A percentile compares a stretch with the other conserved stretches of the same genome.
Evolutionary conservation across 2,113 vertebrate genomes (phyloP).

Genomic region (Falcunculus frontatus): DNA sequence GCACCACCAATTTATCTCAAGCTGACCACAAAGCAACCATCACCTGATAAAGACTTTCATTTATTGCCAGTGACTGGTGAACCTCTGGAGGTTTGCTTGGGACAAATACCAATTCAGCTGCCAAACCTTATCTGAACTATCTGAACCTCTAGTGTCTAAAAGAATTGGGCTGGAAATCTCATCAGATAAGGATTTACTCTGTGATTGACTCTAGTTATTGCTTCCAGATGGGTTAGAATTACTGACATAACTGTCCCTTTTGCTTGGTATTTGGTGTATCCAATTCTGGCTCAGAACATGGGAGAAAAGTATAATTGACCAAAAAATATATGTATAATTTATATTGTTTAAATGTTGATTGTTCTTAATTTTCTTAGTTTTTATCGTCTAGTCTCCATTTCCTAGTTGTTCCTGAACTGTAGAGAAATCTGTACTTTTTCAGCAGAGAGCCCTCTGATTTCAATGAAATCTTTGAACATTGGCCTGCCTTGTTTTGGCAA

Average conservation of each 20-base stretch:
- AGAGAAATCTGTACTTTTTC: not conserved
- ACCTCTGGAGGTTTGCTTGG: slow-evolving; percentile 43
- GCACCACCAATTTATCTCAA: slow-evolving; percentile 54
- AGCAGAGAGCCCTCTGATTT: not conserved
- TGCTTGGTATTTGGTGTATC: not conserved
- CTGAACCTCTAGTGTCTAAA: slow-evolving; percentile 34
- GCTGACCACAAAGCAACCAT: slow-evolving; percentile 45
- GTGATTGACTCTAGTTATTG: slow-evolving; percentile 48
- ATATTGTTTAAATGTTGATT: not conserved
- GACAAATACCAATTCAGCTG: slow-evolving; percentile 59
- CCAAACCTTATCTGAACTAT: slow-evolving; percentile 64
- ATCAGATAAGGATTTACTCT: slow-evolving; percentile 60
- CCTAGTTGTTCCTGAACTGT: not conserved
- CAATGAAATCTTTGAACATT: not conserved
- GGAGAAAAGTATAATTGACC: not conserved
- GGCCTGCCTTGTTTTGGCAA: not conserved
- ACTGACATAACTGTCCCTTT: slow-evolving; percentile 5
- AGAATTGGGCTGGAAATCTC: slow-evolving; percentile 58
- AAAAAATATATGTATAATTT: not conserved
- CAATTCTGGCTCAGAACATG: not conserved
- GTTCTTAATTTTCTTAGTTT: not conserved
- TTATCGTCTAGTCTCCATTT: not conserved
- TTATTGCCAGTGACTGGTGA: slow-evolving; percentile 53
- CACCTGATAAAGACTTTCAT: slow-evolving; percentile 44
- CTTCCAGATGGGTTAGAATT: slow-evolving; percentile 45